These are phyloP conservation scores for Erebia ligea DNA, from an alignment of 2,888 invertebrate species.

Conservation along the genomic window DNA sequence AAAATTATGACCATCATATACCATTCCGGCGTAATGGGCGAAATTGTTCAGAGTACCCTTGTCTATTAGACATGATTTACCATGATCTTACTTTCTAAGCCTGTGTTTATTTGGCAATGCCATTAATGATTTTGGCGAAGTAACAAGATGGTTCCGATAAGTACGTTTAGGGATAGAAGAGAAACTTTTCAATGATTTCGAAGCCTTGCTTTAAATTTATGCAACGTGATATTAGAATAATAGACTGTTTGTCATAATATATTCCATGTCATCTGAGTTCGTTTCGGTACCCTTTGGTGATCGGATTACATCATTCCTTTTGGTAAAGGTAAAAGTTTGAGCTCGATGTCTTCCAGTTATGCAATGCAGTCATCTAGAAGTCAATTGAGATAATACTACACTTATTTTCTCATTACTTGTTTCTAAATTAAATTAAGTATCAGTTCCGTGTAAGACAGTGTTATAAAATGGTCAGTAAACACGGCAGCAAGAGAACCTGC, in stretches of 20 bases:
- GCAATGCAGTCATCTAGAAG: not conserved
- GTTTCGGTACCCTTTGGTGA: constrained; percentile 9
- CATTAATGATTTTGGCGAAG: constrained; percentile 42
- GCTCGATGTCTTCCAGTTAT: constrained; percentile 12
- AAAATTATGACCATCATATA: constrained; percentile 61
- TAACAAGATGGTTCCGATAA: constrained; percentile 21
- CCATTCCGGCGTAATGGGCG: constrained; percentile 57
- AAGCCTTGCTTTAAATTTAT: constrained; percentile 10
- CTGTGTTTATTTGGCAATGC: constrained; percentile 50
- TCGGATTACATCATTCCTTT: constrained; percentile 15
- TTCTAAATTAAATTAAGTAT: constrained; percentile 17
- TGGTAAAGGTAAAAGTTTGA: constrained; percentile 15
- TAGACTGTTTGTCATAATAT: constrained; percentile 1
- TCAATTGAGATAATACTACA: constrained; percentile 9
- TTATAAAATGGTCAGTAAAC: constrained; percentile 22
- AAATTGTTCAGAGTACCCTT: constrained; percentile 53
- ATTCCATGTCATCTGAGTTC: constrained; percentile 8
- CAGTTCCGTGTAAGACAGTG: constrained; percentile 9
- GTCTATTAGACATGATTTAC: constrained; percentile 46
- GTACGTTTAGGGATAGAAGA: constrained; percentile 15
- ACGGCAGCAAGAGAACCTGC: constrained; percentile 24
- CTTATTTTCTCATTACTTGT: constrained; percentile 15
- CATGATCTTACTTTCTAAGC: constrained; percentile 55
- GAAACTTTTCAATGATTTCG: constrained; percentile 16
- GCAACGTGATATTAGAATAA: constrained; percentile 8